phyloP scores from a whole-genome alignment of 2,797 vertebrate species.

The Sebastes aleutianus region DNA sequence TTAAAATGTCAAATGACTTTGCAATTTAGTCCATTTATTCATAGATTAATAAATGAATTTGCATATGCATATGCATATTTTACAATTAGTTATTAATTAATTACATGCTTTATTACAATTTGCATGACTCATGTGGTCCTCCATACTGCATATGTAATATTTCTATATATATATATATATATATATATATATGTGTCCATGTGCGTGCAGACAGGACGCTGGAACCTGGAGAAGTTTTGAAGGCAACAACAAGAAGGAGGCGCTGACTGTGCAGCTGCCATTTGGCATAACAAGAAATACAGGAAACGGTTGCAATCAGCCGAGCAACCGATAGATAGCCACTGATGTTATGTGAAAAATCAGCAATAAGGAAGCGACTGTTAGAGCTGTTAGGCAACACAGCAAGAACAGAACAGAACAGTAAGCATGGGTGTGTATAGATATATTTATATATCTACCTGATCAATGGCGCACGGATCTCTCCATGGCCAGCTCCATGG shows the following conservation, averaged over 20 bases:
- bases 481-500: conserved; percentile 63
- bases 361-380: conserved; percentile 61
- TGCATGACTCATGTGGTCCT: too few relatives aligned
- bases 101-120: too few relatives aligned
- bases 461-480: conserved; percentile 53
- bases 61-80: too few relatives aligned
- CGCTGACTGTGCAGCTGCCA: conserved; percentile 66
- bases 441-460: conserved; percentile 50
- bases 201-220: conserved; percentile 18
- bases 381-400: neutral
- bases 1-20: too few relatives aligned
- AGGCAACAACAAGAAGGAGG: conserved; percentile 50
- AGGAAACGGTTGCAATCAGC: conserved; percentile 80
- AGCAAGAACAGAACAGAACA: neutral
- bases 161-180: too few relatives aligned
- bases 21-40: too few relatives aligned
- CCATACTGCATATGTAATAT: too few relatives aligned
- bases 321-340: conserved; percentile 46
- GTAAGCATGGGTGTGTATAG: neutral
- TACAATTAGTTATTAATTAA: too few relatives aligned
- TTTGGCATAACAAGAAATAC: conserved; percentile 84
- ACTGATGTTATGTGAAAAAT: conserved; percentile 53
- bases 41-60: too few relatives aligned
- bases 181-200: neutral
- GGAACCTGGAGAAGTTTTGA: conserved; percentile 7